phyloP scores from a whole-genome alignment of 2,797 vertebrate species.

The Catharus ustulatus region DNA sequence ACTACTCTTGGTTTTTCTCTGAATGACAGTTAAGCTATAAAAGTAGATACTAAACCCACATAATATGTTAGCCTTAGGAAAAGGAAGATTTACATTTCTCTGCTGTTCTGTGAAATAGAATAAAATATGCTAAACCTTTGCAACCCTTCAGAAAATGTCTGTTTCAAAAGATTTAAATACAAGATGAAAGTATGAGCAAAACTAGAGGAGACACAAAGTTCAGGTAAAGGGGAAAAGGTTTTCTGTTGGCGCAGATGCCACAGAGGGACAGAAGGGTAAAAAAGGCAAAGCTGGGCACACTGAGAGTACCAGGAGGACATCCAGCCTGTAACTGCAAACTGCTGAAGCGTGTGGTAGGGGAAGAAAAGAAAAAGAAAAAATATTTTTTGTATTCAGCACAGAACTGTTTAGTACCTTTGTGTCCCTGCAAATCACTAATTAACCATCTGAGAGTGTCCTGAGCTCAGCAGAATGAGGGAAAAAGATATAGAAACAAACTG shows the following conservation, averaged over 20 bases:
- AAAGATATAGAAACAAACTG: neutral
- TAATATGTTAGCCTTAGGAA: neutral
- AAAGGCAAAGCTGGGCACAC: neutral
- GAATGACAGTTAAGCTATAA: neutral
- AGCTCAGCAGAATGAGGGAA: neutral
- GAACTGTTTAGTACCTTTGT: neutral
- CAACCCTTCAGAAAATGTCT: neutral
- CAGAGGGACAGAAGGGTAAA: neutral
- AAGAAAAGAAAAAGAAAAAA: neutral
- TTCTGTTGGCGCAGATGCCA: neutral
- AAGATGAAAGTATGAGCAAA: neutral
- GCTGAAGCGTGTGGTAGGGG: neutral
- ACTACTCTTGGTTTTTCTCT: neutral
- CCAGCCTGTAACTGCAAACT: neutral
- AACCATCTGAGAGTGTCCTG: neutral
- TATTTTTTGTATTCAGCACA: fast-evolving
- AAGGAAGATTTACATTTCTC: neutral
- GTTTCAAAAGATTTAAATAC: neutral
- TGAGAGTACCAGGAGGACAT: neutral
- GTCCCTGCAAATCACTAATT: neutral
- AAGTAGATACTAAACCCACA: neutral
- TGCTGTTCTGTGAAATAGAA: neutral
- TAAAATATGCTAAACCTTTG: neutral
- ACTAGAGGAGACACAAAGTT: neutral
- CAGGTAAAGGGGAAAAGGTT: neutral